These are phyloP conservation scores for Sphaeridia pumilis DNA, from an alignment of 2,888 invertebrate genomes.

Conservation along the genomic window DNA sequence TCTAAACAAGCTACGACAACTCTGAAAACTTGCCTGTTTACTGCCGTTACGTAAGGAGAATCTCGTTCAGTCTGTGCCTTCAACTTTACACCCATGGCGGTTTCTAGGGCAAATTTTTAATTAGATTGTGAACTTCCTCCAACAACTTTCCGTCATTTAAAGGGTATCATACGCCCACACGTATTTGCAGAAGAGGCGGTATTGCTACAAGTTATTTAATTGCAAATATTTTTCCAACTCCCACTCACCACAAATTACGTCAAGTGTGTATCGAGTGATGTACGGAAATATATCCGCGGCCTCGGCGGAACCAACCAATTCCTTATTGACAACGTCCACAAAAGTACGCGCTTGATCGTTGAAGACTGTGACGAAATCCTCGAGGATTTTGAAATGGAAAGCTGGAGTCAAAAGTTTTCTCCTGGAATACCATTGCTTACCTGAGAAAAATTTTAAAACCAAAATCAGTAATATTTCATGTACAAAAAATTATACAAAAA, in stretches of 20 bases:
- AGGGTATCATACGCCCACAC: too few species aligned
- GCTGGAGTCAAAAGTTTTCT: slow-evolving; percentile 40
- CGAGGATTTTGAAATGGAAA: slow-evolving; percentile 45
- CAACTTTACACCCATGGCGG: slow-evolving; percentile 26
- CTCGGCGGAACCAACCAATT: neutral
- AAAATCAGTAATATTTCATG: neutral
- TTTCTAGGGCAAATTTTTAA: too few species aligned
- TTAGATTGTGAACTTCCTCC: too few species aligned
- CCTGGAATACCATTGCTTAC: slow-evolving; percentile 28
- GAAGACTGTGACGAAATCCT: slow-evolving; percentile 43
- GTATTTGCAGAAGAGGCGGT: too few species aligned
- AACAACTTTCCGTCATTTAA: too few species aligned
- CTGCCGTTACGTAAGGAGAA: slow-evolving; percentile 18
- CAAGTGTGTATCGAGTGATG: slow-evolving; percentile 43
- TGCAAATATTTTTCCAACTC: too few species aligned
- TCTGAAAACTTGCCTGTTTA: slow-evolving; percentile 13
- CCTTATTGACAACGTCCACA: slow-evolving; percentile 33
- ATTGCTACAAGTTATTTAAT: too few species aligned
- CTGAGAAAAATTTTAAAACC: slow-evolving; percentile 7
- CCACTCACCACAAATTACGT: slow-evolving; percentile 40
- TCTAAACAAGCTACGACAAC: neutral
- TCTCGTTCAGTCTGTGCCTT: slow-evolving; percentile 20
- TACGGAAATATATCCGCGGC: slow-evolving; percentile 39
- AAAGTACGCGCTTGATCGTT: slow-evolving; percentile 40
- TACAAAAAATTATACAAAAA: neutral